phyloP scores from a whole-genome alignment of 2,888 invertebrate species.

The Miltochrista miniata region DNA sequence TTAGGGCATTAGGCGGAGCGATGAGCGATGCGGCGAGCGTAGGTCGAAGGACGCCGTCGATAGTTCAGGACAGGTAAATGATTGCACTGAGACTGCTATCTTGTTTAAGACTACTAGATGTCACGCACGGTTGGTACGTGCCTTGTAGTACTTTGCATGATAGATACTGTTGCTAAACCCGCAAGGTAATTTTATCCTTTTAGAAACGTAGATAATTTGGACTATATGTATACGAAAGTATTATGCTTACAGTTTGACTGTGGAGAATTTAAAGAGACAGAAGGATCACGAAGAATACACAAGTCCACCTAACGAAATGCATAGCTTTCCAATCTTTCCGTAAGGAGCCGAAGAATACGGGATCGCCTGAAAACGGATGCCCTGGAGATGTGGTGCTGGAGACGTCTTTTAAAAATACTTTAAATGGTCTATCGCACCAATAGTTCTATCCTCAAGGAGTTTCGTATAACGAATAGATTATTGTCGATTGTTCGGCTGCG shows the following conservation, averaged over 20 bases:
- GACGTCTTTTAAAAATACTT: too few relatives aligned
- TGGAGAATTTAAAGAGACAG: neutral
- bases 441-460: neutral
- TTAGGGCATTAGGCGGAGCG: conserved; percentile 57
- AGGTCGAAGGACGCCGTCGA: conserved; percentile 50
- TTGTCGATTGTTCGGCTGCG: neutral
- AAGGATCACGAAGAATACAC: neutral
- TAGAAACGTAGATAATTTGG: too few relatives aligned
- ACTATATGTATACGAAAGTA: too few relatives aligned
- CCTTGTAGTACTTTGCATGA: conserved; percentile 38
- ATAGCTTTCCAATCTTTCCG: neutral
- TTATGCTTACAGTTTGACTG: too few relatives aligned
- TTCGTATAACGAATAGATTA: neutral
- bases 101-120: conserved; percentile 61
- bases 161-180: conserved; percentile 26
- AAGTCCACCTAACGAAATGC: neutral
- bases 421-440: too few relatives aligned
- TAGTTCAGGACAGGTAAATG: conserved; percentile 55
- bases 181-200: conserved; percentile 30
- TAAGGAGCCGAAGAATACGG: neutral
- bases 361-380: neutral
- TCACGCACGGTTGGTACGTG: conserved; percentile 63
- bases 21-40: conserved; percentile 51
- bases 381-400: too few relatives aligned
- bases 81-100: conserved; percentile 56